A percentile compares a stretch with the other conserved stretches of the same genome.
Conservation (phyloP, 2,888 invertebrate species). For the Drosophila atripex region DNA sequence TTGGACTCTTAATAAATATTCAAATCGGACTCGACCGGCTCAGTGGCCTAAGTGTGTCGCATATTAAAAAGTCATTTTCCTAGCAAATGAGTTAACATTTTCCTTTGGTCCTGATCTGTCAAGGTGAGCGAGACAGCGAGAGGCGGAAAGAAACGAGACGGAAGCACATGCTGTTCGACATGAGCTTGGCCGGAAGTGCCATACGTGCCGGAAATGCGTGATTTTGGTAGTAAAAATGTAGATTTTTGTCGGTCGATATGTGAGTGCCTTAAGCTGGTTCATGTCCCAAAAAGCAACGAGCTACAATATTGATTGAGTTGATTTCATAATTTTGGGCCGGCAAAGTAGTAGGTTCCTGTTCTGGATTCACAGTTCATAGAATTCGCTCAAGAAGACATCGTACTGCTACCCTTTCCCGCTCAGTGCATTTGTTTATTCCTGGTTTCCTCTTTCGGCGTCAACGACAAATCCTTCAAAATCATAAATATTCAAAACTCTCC, state of each 20-base stretch:
- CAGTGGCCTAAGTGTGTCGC: slow-evolving; percentile 61
- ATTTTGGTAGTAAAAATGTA: slow-evolving; percentile 60
- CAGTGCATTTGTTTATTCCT: slow-evolving; percentile 28
- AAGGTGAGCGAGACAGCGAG: not conserved
- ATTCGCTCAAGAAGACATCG: no score
- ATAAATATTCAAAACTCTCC: slow-evolving; percentile 71
- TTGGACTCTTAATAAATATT: slow-evolving; percentile 61
- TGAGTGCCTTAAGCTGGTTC: slow-evolving; percentile 2
- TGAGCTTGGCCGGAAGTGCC: slow-evolving; percentile 76
- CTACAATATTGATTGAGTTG: not conserved
- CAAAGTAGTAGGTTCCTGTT: no score
- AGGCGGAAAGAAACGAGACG: slow-evolving; percentile 12
- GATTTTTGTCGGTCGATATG: slow-evolving; percentile 36
- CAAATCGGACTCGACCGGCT: slow-evolving; percentile 53
- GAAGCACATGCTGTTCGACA: slow-evolving; percentile 69
- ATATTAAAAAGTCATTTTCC: slow-evolving; percentile 82
- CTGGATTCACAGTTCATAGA: no score
- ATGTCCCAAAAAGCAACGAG: slow-evolving; percentile 1
- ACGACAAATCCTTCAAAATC: slow-evolving; percentile 77
- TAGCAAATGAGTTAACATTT: slow-evolving; percentile 75
- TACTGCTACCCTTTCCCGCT: slow-evolving; percentile 22
- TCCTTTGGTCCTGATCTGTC: slow-evolving; percentile 8
- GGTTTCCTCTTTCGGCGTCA: slow-evolving; percentile 55
- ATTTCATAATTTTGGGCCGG: not conserved
- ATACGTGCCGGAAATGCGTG: slow-evolving; percentile 82